Evolutionary conservation across 2,113 vertebrate species (phyloP).

Genomic region (Parotia lawesii): DNA sequence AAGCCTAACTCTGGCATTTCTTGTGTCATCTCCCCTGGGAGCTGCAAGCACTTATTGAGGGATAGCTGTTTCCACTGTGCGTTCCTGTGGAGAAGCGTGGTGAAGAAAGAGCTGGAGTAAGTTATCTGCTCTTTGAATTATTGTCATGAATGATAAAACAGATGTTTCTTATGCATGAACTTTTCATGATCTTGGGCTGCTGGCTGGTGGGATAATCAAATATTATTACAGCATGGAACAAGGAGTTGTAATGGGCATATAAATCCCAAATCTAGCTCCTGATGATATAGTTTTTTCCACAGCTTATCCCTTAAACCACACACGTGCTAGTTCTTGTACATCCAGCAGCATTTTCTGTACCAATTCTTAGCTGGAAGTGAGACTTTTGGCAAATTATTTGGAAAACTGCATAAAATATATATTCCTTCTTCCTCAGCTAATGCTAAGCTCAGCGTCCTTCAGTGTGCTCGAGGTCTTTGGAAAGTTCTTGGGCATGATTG

Average conservation of each 20-base stretch:
- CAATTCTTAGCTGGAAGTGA: conserved; percentile 6
- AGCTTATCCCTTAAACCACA: conserved; percentile 33
- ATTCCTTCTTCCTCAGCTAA: not conserved
- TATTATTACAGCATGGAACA: conserved; percentile 20
- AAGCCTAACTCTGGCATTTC: not conserved
- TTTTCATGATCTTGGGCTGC: conserved; percentile 27
- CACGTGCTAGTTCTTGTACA: not conserved
- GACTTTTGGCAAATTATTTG: conserved; percentile 48
- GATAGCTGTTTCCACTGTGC: not conserved
- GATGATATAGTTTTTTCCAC: conserved; percentile 25
- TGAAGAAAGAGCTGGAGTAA: conserved; percentile 1
- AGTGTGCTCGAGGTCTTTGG: not conserved
- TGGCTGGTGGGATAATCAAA: not conserved
- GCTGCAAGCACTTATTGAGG: not conserved
- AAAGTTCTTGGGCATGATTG: not conserved
- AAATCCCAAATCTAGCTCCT: not conserved
- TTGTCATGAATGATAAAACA: conserved; percentile 33
- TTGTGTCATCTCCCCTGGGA: not conserved
- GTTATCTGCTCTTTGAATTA: conserved; percentile 29
- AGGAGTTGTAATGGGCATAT: not conserved
- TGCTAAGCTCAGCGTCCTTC: not conserved
- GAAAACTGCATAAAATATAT: conserved; percentile 15
- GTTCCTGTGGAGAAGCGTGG: not conserved
- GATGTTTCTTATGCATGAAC: conserved; percentile 26
- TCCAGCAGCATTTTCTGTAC: not conserved